These are phyloP conservation scores for mouse (Mus musculus) DNA, from an alignment of 2,113 vertebrate genomes.

Conservation along the genomic window GRCm39 chr10:80500001-80500500, in stretches of 20 bases:
- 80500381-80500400: neutral
- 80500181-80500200: too few species aligned
- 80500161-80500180: too few species aligned
- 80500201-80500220: neutral
- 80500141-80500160: too few species aligned
- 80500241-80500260: neutral
- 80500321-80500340: neutral
- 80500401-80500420: too few species aligned
- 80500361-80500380: neutral
- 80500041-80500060: neutral
- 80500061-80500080: neutral
- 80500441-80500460: neutral
- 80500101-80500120: neutral
- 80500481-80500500: neutral
- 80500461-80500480: neutral
- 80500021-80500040: too few species aligned
- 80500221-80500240: neutral
- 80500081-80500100: too few species aligned
- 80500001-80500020: neutral
- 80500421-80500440: neutral
- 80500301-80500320: neutral
- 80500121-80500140: neutral
- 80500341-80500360: neutral
- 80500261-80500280: neutral
- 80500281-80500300: neutral